Conservation (phyloP, 2,113 vertebrate genomes). For the Xenopus tropicalis region DNA sequence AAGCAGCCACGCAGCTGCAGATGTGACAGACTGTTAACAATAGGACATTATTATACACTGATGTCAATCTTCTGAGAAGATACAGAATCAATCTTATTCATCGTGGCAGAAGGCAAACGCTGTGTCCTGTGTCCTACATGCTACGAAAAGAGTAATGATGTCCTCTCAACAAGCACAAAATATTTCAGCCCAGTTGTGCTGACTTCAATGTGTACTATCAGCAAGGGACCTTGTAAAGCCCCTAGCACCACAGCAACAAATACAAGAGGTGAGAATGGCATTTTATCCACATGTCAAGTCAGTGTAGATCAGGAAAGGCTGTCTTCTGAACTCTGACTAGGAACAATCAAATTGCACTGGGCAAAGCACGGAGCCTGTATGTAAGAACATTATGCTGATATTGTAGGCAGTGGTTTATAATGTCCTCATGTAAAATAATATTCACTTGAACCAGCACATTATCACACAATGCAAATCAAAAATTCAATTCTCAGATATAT, state of each 20-base stretch:
- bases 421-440: no score
- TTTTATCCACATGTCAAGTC: neutral
- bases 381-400: no score
- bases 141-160: neutral
- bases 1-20: neutral
- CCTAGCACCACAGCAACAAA: neutral
- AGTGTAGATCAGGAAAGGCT: no score
- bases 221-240: neutral
- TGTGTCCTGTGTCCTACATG: neutral
- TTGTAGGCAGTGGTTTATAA: no score
- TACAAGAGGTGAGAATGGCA: neutral
- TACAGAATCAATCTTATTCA: constrained; percentile 1
- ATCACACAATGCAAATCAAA: no score
- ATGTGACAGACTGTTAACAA: constrained; percentile 1
- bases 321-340: no score
- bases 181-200: neutral
- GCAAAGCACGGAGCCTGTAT: no score
- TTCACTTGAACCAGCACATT: no score
- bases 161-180: neutral
- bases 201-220: neutral
- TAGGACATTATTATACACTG: constrained; percentile 1
- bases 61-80: neutral
- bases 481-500: no score
- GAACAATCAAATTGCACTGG: no score
- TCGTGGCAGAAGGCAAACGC: neutral